Evolutionary conservation across 2,888 invertebrate species (phyloP), one percentile per base, ranked within the genome.

Genomic region (Cataglyphis livida): DNA sequence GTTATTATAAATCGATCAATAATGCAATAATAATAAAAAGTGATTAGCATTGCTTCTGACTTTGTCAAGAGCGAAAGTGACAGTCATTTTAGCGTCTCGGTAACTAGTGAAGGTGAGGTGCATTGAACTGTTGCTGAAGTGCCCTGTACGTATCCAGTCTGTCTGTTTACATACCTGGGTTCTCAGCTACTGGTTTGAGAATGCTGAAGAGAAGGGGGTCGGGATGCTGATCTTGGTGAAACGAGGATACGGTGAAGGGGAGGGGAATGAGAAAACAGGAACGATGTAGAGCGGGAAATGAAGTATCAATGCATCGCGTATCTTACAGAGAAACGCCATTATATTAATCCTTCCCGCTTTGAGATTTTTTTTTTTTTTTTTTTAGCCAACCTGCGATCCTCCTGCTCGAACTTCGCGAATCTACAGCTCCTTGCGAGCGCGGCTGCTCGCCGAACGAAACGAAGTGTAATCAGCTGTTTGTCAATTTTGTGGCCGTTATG

Each of bases 301-400:
- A 91, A 90, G 89, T 89, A 91, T 90, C 90, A 90, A 90, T 91
- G 91, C 90, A 84, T 85, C 86, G 44, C 70, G 82, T 25, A 59
- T 61, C 85, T 87, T 89, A 90, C 91, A 89, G 75, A 87, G 91
- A 91, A 91, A 91, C 84, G 88, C 89, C 88, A 91, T 91, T 91
- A 91, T 89, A 83, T 84, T 74, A 51, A 82, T 84, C 78, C 81
- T 51, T 74, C 68, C 64, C 28, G n/a, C 10, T 18, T 5, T 15
- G 7, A 21, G 32, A 21, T 35, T 48, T 41, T 18, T 44, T 5
- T 38, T 41, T 18, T 44, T 5, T 38, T 38, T 25, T 38, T 28
- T 15, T n/a, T 21, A 25, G 44, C 59, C 32, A 32, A 54, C 76
- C 76, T 66, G 78, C 59, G 78, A 68, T 68, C 78, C 28, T 18